phyloP scores from a whole-genome alignment of 1,140 invertebrate genomes.

The Popillia japonica region DNA sequence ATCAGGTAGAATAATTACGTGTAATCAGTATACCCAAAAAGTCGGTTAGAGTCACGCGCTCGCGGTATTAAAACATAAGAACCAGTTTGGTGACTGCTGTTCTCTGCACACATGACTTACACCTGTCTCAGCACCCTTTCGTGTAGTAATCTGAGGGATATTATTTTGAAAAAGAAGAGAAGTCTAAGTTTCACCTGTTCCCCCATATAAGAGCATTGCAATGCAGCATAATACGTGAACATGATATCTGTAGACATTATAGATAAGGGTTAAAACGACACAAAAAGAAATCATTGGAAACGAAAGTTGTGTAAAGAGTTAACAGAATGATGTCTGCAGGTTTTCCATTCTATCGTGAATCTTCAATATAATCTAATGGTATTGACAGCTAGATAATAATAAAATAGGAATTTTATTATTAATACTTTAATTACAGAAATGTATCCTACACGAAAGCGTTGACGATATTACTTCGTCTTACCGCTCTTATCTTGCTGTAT shows the following conservation, averaged over 20 bases:
- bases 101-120: conserved; percentile 34
- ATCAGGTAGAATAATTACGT: conserved; percentile 9
- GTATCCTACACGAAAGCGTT: not conserved
- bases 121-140: conserved; percentile 34
- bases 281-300: not conserved
- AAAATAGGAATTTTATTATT: conserved; percentile 12
- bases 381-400: not conserved
- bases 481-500: not conserved
- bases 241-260: not conserved
- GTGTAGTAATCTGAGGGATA: not conserved
- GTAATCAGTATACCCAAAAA: conserved; percentile 26
- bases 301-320: not conserved
- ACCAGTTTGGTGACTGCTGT: conserved; percentile 38
- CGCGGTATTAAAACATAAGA: conserved; percentile 18
- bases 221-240: not conserved
- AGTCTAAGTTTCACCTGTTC: conserved; percentile 36
- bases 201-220: conserved; percentile 23
- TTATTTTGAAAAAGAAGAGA: conserved; percentile 24
- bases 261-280: conserved; percentile 1
- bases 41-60: conserved; percentile 32
- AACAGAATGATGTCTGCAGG: not conserved
- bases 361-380: not conserved
- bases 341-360: not conserved
- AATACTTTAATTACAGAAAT: conserved; percentile 24
- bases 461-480: not conserved